Conservation (phyloP, 2,113 vertebrate genomes). For the Emydocephalus ijimae region DNA sequence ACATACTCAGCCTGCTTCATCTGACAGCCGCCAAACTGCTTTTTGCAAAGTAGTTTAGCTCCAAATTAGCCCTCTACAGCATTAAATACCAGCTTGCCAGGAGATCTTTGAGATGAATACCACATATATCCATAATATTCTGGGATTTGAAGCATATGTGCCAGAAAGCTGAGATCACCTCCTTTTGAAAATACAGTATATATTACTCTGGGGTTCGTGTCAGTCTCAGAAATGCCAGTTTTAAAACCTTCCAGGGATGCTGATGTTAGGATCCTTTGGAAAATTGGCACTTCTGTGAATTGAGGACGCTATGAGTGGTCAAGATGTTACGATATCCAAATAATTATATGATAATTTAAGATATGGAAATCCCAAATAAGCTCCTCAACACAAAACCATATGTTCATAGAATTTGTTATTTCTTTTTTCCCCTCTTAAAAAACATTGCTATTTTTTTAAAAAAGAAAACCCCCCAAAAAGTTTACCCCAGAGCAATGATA, state of each 20-base stretch:
- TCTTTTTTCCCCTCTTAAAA: neutral
- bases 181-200: conserved; percentile 65
- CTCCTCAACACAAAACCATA: neutral
- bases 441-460: neutral
- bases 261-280: conserved; percentile 53
- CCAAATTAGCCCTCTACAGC: conserved; percentile 74
- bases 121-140: conserved; percentile 72
- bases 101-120: conserved; percentile 69
- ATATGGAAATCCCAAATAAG: neutral
- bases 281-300: conserved; percentile 39
- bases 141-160: conserved; percentile 76
- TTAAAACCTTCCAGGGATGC: conserved; percentile 60
- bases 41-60: conserved; percentile 74
- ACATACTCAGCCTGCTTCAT: conserved; percentile 64
- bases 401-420: neutral
- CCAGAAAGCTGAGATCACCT: conserved; percentile 63
- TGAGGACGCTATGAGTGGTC: conserved; percentile 23
- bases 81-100: conserved; percentile 82
- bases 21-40: conserved; percentile 79
- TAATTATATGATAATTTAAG: neutral
- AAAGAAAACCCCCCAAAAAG: neutral
- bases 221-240: conserved; percentile 21
- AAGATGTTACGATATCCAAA: neutral
- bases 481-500: neutral
- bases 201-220: conserved; percentile 64